phyloP scores from a whole-genome alignment of 1,140 invertebrate genomes.

The Solenopsis fugax region DNA sequence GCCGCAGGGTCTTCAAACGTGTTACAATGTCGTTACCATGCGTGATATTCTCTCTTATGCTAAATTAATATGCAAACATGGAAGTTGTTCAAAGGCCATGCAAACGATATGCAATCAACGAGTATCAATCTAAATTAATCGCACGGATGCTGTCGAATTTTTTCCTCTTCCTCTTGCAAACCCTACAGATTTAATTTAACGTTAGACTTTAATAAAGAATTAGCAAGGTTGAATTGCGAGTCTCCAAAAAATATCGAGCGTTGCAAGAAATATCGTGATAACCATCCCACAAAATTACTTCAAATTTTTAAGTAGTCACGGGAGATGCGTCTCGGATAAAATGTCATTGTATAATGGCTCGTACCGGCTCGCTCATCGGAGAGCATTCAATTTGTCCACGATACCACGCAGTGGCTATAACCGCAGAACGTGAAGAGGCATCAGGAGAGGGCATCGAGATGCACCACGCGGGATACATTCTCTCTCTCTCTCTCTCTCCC shows the following conservation, averaged over 20 bases:
- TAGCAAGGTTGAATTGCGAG: not conserved
- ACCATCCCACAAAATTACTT: not conserved
- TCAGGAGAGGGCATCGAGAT: slow-evolving; percentile 6
- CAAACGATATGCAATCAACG: not conserved
- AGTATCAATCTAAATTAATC: not conserved
- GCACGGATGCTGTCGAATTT: not conserved
- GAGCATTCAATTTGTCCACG: slow-evolving; percentile 32
- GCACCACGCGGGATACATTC: not conserved
- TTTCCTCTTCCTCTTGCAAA: not conserved
- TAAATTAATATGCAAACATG: not conserved
- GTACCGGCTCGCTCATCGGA: not conserved
- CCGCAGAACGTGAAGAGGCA: not conserved
- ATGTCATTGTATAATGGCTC: not conserved
- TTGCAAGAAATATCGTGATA: not conserved
- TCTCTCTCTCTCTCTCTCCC: not conserved
- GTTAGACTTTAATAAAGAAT: not conserved
- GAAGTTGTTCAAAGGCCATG: not conserved
- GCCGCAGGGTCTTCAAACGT: not conserved
- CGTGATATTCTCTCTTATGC: not conserved
- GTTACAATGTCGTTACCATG: not conserved
- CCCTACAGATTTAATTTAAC: not conserved
- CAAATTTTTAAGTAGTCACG: not conserved
- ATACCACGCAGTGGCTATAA: not conserved
- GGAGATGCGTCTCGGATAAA: not conserved
- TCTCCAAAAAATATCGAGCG: not conserved